Conservation (phyloP, 2,797 vertebrate species). For the Emys orbicularis region DNA sequence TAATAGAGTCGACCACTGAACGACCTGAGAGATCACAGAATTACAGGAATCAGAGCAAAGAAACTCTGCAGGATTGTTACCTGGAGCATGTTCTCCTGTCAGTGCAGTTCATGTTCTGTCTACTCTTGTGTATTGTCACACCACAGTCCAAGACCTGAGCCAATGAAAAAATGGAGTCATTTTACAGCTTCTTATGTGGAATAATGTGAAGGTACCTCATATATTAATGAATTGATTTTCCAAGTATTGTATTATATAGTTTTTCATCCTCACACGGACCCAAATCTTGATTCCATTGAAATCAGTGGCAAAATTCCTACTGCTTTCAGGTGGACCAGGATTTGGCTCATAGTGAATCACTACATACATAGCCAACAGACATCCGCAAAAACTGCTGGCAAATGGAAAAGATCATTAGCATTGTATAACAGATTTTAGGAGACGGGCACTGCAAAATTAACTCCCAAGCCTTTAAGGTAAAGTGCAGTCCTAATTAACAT, state of each 20-base stretch:
- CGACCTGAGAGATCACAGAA: not conserved
- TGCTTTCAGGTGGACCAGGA: not conserved
- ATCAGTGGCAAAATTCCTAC: not conserved
- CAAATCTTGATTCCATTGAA: not conserved
- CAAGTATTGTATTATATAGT: accelerated
- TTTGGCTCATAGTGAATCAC: not conserved
- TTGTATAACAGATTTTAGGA: not conserved
- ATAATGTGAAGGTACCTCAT: not conserved
- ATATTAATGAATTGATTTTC: not conserved
- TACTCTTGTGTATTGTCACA: not conserved
- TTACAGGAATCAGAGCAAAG: not conserved
- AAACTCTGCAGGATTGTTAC: not conserved
- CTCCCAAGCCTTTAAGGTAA: constrained; percentile 20
- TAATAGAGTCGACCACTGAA: not conserved
- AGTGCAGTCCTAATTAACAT: constrained; percentile 47
- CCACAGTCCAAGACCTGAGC: not conserved
- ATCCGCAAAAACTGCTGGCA: not conserved
- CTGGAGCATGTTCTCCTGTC: not conserved
- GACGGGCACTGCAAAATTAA: not conserved
- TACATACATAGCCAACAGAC: not conserved
- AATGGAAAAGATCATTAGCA: constrained; percentile 9
- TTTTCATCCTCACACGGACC: not conserved
- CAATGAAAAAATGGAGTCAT: not conserved
- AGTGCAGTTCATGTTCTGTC: not conserved
- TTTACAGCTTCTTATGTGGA: not conserved